A percentile compares a stretch with the other conserved stretches of the same genome.
These are phyloP conservation scores for Volucella bombylans DNA, from an alignment of 2,888 invertebrate genomes.

Conservation along the genomic window DNA sequence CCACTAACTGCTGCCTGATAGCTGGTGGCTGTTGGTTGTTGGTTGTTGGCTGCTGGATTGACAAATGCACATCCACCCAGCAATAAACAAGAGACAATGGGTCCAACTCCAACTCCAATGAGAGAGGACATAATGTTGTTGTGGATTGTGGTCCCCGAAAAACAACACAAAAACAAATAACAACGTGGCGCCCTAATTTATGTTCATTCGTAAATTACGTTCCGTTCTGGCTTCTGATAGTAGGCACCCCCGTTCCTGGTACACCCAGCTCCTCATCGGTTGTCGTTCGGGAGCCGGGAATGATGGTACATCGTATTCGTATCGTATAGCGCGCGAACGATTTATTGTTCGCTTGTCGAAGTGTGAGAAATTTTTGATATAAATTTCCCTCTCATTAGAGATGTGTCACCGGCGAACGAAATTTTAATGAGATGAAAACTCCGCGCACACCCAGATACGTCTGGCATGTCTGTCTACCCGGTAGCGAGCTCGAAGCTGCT, in stretches of 20 bases:
- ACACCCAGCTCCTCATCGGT: constrained; percentile 8
- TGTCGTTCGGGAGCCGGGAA: neutral
- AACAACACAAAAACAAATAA: constrained; percentile 72
- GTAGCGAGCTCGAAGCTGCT: constrained; percentile 10
- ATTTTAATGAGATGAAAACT: constrained; percentile 74
- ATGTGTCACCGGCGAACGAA: constrained; percentile 73
- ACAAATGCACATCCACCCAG: constrained; percentile 71
- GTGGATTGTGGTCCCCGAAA: constrained; percentile 41
- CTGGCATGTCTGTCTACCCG: neutral
- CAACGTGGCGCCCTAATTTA: constrained; percentile 73
- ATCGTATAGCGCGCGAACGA: constrained; percentile 62
- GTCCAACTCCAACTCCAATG: constrained; percentile 36
- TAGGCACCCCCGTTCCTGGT: constrained; percentile 31
- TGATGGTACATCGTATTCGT: neutral
- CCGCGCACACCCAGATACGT: constrained; percentile 16
- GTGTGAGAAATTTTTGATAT: constrained; percentile 80
- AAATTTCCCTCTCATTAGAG: constrained; percentile 74
- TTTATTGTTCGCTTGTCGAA: constrained; percentile 80
- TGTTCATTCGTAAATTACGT: constrained; percentile 68
- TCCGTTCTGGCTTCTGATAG: constrained; percentile 42
- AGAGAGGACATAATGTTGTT: constrained; percentile 53
- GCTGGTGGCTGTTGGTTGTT: too few species aligned
- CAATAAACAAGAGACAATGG: constrained; percentile 70
- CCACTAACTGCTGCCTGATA: neutral
- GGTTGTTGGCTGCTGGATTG: constrained; percentile 40